phyloP scores from a whole-genome alignment of 2,113 vertebrate species.

The Stictonetta naevosa region DNA sequence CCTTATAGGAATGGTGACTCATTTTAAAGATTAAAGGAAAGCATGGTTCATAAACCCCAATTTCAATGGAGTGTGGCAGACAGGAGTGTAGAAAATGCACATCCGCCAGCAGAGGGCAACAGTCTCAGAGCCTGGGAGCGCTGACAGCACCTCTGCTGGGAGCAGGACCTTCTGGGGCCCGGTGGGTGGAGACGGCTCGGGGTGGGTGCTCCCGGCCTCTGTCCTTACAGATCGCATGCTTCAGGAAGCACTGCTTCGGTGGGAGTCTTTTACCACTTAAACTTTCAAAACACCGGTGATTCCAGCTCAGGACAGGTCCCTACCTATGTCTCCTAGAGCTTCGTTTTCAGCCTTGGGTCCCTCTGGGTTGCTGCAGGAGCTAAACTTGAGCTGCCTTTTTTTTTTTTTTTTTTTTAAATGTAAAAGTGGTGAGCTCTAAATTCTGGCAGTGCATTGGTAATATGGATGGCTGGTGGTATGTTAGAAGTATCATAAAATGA shows the following conservation, averaged over 20 bases:
- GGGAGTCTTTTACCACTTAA: background rate
- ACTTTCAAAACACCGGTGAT: background rate
- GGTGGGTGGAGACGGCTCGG: fast-evolving
- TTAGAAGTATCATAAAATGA: background rate
- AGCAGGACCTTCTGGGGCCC: background rate
- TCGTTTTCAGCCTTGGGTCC: background rate
- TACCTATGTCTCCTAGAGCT: background rate
- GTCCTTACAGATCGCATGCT: fast-evolving
- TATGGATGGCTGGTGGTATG: background rate
- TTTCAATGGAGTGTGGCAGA: background rate
- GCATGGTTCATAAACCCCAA: fast-evolving
- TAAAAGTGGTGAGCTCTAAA: background rate
- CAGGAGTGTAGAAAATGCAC: background rate
- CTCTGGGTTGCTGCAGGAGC: background rate
- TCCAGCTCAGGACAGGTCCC: background rate
- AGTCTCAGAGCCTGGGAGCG: background rate
- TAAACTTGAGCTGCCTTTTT: background rate
- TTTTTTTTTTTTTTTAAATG: background rate
- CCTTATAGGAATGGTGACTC: background rate
- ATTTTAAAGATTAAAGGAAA: background rate
- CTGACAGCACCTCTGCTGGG: fast-evolving
- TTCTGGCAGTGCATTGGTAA: background rate
- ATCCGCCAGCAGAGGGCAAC: constrained; percentile 57
- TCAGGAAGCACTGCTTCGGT: background rate
- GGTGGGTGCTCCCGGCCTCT: background rate